phyloP scores from a whole-genome alignment of 2,888 invertebrate genomes.

The Daptonema setosum region DNA sequence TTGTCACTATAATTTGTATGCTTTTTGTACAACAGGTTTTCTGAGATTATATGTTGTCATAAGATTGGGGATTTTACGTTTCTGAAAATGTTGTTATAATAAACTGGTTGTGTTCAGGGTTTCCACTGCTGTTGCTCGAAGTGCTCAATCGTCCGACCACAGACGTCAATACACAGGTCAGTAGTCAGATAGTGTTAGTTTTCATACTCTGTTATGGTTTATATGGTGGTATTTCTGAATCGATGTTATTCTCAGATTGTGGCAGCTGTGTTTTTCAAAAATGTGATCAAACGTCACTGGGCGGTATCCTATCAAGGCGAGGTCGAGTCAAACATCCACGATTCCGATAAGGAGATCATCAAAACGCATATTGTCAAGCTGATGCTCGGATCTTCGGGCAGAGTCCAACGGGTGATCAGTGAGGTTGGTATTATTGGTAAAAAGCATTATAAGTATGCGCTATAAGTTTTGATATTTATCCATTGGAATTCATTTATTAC shows the following conservation, averaged over 20 bases:
- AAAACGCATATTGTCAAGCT: constrained; percentile 66
- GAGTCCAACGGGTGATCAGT: not conserved
- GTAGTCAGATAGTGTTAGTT: no score
- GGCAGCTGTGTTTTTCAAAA: constrained; percentile 85
- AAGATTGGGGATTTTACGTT: no score
- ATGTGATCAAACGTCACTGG: constrained; percentile 90
- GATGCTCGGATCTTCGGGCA: constrained; percentile 64
- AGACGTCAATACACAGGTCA: not conserved
- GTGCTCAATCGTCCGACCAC: not conserved
- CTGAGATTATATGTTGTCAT: no score
- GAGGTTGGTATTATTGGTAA: not conserved
- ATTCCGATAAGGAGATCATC: constrained; percentile 37
- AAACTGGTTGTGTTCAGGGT: not conserved
- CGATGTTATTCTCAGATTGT: no score
- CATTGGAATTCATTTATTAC: no score
- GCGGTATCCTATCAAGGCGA: constrained; percentile 12
- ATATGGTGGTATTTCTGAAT: no score
- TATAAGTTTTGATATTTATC: no score
- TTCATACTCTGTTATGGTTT: no score
- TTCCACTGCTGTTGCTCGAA: not conserved
- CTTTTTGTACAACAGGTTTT: no score
- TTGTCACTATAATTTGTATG: no score
- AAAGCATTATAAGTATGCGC: no score
- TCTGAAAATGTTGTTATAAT: no score
- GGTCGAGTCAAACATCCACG: constrained; percentile 25